A percentile compares a stretch with the other conserved stretches of the same genome.
phyloP scores from a whole-genome alignment of 2,113 vertebrate species.

The Pygoscelis antarcticus region DNA sequence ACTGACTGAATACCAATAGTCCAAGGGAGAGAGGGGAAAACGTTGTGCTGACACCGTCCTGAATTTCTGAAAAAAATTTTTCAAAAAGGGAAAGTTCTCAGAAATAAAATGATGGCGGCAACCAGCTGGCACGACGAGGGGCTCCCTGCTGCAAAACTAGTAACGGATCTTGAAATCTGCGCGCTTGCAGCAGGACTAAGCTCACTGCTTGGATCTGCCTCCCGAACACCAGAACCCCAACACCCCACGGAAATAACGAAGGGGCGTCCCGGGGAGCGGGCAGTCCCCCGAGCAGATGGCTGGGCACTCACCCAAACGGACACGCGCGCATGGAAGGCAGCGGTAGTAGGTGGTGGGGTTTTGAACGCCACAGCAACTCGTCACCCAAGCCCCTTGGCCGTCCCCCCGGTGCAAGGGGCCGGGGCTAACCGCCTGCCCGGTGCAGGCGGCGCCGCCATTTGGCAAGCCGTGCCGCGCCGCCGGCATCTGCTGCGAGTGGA shows the following conservation, averaged over 20 bases:
- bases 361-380: not conserved
- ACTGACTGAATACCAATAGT: not conserved
- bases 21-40: not conserved
- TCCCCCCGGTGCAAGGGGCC: not conserved
- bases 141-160: not conserved
- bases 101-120: not conserved
- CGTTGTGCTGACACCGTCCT: not conserved
- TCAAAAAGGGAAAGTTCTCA: not conserved
- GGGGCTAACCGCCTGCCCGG: not conserved
- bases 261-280: not conserved
- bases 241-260: not conserved
- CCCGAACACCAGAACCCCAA: not conserved
- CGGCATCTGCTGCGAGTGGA: not conserved
- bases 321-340: not conserved
- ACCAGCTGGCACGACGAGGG: not conserved
- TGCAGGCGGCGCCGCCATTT: not conserved
- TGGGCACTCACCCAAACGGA: not conserved
- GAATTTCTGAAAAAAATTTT: not conserved
- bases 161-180: not conserved
- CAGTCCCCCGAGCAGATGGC: constrained; percentile 21
- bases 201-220: not conserved
- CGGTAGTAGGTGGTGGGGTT: not conserved
- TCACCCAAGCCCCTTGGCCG: not conserved
- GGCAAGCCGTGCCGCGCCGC: not conserved
- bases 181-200: not conserved